Percentiles rank a stretch among this genome's conserved stretches.
phyloP scores from a whole-genome alignment of 2,888 invertebrate species.

The Caenorhabditis macrosperma region DNA sequence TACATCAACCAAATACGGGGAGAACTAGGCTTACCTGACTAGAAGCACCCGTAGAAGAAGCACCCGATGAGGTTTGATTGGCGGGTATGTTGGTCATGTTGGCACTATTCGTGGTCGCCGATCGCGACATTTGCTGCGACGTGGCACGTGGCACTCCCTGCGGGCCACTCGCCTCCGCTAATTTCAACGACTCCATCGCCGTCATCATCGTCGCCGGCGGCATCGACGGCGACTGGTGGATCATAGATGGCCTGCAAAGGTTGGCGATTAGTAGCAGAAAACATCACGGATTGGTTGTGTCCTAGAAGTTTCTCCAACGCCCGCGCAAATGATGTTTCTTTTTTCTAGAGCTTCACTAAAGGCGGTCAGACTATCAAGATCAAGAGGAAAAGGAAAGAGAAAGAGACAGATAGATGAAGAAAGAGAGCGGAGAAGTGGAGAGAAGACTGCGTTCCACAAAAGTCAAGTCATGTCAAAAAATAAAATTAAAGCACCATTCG shows the following conservation, averaged over 20 bases:
- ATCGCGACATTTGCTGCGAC: constrained; percentile 75
- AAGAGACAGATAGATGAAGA: neutral
- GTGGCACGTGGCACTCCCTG: constrained; percentile 38
- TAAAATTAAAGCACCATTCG: constrained; percentile 65
- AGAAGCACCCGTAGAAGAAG: constrained; percentile 60
- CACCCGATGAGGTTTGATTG: constrained; percentile 18
- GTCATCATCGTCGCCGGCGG: constrained; percentile 75
- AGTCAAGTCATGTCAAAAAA: constrained; percentile 10
- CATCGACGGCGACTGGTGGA: constrained; percentile 79
- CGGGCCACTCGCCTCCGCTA: neutral
- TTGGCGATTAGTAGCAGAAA: too few species aligned
- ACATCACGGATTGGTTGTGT: too few species aligned
- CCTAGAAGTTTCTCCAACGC: too few species aligned
- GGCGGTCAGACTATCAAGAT: too few species aligned
- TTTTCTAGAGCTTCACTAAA: too few species aligned
- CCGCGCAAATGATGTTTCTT: too few species aligned
- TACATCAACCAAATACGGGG: neutral
- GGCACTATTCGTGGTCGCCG: constrained; percentile 74
- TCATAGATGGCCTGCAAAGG: constrained; percentile 70
- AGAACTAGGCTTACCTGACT: constrained; percentile 49
- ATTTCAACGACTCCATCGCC: constrained; percentile 65
- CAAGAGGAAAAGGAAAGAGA: too few species aligned
- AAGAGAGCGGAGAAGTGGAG: neutral
- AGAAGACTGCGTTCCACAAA: neutral
- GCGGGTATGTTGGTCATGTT: constrained; percentile 1